Evolutionary conservation across 2,888 invertebrate genomes (phyloP).

Genomic region (Eremobia ochroleuca): DNA sequence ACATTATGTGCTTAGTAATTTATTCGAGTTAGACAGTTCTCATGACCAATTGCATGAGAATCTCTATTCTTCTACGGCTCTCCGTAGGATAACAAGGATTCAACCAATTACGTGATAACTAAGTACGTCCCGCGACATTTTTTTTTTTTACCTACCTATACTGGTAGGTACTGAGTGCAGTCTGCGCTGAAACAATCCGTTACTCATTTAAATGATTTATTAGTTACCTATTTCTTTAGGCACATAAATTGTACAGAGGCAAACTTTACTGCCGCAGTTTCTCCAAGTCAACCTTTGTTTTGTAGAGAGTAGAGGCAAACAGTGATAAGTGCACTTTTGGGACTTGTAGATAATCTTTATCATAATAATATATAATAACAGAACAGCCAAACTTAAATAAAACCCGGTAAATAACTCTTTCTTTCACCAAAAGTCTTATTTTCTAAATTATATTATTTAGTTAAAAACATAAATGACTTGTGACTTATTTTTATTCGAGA

Average conservation of each 20-base stretch:
- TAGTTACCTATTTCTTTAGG: background rate
- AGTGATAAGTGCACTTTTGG: background rate
- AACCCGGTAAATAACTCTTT: background rate
- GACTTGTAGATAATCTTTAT: background rate
- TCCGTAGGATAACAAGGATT: conserved; percentile 44
- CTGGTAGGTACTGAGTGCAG: background rate
- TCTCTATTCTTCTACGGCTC: too few relatives aligned
- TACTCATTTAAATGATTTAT: conserved; percentile 24
- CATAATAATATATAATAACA: background rate
- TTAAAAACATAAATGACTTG: background rate
- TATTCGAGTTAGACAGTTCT: background rate
- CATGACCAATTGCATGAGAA: conserved; percentile 3
- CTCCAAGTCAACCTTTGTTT: background rate
- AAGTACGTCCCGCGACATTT: conserved; percentile 4
- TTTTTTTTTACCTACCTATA: background rate
- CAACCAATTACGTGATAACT: conserved; percentile 45
- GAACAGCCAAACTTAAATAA: too few relatives aligned
- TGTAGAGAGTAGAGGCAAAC: background rate
- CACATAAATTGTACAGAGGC: background rate
- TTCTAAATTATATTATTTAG: background rate
- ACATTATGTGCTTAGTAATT: conserved; percentile 5
- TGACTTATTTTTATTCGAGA: background rate
- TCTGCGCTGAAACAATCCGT: background rate
- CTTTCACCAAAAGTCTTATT: background rate
- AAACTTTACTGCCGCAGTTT: background rate